Conservation (phyloP, 2,797 vertebrate genomes). For the Sylvilagus floridanus region DNA sequence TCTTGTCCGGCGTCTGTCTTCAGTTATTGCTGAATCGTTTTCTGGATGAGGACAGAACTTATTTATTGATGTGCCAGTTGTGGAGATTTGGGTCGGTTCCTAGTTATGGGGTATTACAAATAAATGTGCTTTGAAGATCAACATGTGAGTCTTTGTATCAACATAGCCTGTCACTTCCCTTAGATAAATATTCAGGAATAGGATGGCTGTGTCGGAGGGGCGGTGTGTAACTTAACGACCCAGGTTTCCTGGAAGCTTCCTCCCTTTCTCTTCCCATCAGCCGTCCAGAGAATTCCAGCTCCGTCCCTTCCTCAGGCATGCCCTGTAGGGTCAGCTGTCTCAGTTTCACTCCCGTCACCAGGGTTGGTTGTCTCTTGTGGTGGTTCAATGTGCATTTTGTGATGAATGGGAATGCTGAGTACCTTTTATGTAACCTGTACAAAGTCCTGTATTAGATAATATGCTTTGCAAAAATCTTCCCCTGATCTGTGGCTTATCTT, state of each 20-base stretch:
- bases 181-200: neutral
- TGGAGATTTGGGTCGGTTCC: neutral
- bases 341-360: neutral
- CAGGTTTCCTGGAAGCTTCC: neutral
- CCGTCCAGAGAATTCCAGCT: neutral
- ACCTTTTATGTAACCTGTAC: neutral
- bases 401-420: neutral
- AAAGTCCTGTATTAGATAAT: too few species aligned
- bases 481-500: neutral
- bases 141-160: neutral
- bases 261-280: neutral
- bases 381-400: constrained; percentile 19
- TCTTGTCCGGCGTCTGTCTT: neutral
- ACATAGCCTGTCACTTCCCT: neutral
- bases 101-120: neutral
- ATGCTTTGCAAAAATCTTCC: constrained; percentile 1
- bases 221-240: neutral
- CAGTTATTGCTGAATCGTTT: constrained; percentile 45
- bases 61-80: neutral
- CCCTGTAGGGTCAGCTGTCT: neutral
- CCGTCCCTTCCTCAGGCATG: neutral
- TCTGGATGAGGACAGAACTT: neutral
- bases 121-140: neutral
- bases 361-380: neutral
- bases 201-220: neutral